Conservation (phyloP, 2,888 invertebrate genomes). For the Leucania comma region DNA sequence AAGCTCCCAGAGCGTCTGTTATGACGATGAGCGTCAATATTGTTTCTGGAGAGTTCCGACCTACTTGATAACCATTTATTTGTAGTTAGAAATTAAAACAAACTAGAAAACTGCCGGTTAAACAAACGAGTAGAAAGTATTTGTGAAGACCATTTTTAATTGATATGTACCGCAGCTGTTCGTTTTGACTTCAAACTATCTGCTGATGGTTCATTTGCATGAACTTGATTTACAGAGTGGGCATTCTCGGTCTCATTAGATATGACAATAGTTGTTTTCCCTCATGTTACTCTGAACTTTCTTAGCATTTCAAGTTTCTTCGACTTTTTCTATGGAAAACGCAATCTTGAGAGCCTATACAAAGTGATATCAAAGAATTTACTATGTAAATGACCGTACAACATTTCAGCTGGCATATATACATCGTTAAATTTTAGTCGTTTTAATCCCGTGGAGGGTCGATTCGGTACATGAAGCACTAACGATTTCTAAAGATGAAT, state of each 20-base stretch:
- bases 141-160: constrained; percentile 77
- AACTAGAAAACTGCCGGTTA: constrained; percentile 72
- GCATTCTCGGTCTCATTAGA: constrained; percentile 24
- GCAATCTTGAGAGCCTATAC: neutral
- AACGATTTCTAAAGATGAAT: too few species aligned
- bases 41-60: constrained; percentile 73
- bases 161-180: constrained; percentile 65
- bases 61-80: constrained; percentile 75
- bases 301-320: constrained; percentile 43
- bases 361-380: neutral
- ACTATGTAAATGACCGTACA: too few species aligned
- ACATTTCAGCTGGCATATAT: too few species aligned
- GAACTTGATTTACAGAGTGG: constrained; percentile 51
- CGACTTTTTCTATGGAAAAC: neutral
- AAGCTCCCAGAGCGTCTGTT: constrained; percentile 20
- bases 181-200: constrained; percentile 33
- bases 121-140: constrained; percentile 75
- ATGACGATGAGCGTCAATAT: constrained; percentile 70
- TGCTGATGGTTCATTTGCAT: constrained; percentile 48
- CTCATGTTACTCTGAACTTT: constrained; percentile 41
- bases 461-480: too few species aligned
- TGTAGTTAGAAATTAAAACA: constrained; percentile 85
- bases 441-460: too few species aligned
- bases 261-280: constrained; percentile 40
- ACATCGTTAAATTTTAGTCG: too few species aligned